A percentile compares a stretch with the other conserved stretches of the same genome.
Conservation (phyloP, 1,140 invertebrate species). For the Acyrthosiphon pisum region DNA sequence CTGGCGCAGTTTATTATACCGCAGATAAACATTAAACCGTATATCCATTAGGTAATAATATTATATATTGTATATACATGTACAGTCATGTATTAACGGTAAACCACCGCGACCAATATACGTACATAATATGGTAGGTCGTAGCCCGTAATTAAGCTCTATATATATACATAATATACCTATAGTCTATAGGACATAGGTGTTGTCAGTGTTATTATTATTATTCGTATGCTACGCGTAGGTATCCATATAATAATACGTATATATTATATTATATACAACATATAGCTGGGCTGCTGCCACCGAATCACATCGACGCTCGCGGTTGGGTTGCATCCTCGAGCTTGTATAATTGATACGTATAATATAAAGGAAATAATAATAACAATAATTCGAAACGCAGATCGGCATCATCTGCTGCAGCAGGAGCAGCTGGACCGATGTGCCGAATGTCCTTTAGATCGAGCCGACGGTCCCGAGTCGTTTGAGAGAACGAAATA, state of each 20-base stretch:
- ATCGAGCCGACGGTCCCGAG: neutral
- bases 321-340: neutral
- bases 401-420: neutral
- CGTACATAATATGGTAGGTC: neutral
- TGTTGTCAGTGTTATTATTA: neutral
- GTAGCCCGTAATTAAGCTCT: neutral
- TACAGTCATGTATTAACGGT: neutral
- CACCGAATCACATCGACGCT: neutral
- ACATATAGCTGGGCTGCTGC: neutral
- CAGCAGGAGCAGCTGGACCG: neutral
- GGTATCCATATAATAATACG: no score
- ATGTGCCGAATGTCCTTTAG: neutral
- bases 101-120: neutral
- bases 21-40: neutral
- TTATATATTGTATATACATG: neutral
- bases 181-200: neutral
- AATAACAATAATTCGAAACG: neutral
- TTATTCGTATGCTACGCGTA: neutral
- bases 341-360: neutral
- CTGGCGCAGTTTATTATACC: neutral
- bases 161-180: neutral
- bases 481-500: neutral
- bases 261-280: no score
- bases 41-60: neutral
- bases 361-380: neutral